These are phyloP conservation scores for Ligdia adustata DNA, from an alignment of 2,888 invertebrate genomes.

Conservation along the genomic window DNA sequence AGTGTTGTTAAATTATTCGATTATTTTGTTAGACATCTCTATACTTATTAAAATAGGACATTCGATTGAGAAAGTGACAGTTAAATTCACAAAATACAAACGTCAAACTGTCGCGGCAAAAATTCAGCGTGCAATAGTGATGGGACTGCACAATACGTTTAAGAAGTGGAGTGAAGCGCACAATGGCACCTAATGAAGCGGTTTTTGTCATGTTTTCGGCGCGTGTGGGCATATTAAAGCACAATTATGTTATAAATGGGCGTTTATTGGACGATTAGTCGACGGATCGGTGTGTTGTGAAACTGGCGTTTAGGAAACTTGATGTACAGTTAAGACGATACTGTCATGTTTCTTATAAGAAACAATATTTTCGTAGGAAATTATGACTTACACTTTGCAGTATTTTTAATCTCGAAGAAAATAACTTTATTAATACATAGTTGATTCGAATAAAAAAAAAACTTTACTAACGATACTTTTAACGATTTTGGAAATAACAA, in stretches of 20 bases:
- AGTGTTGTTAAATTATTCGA: too few relatives aligned
- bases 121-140: constrained; percentile 28
- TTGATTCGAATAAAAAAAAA: too few relatives aligned
- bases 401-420: too few relatives aligned
- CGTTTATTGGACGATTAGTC: constrained; percentile 75
- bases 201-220: constrained; percentile 71
- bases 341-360: constrained; percentile 16
- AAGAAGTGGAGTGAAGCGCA: constrained; percentile 67
- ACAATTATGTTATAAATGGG: constrained; percentile 76
- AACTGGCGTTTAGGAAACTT: constrained; percentile 50
- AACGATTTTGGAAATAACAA: too few relatives aligned
- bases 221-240: constrained; percentile 72
- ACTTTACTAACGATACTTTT: too few relatives aligned
- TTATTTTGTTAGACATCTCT: too few relatives aligned
- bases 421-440: too few relatives aligned
- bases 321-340: constrained; percentile 31
- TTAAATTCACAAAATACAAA: constrained; percentile 32
- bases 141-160: constrained; percentile 50
- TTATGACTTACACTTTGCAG: too few relatives aligned
- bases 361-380: too few relatives aligned
- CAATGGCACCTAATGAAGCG: constrained; percentile 62
- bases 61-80: too few relatives aligned
- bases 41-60: too few relatives aligned
- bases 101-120: constrained; percentile 35
- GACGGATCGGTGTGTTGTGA: constrained; percentile 41